Conservation (phyloP, 2,113 vertebrate genomes). For the Amia ocellicauda region DNA sequence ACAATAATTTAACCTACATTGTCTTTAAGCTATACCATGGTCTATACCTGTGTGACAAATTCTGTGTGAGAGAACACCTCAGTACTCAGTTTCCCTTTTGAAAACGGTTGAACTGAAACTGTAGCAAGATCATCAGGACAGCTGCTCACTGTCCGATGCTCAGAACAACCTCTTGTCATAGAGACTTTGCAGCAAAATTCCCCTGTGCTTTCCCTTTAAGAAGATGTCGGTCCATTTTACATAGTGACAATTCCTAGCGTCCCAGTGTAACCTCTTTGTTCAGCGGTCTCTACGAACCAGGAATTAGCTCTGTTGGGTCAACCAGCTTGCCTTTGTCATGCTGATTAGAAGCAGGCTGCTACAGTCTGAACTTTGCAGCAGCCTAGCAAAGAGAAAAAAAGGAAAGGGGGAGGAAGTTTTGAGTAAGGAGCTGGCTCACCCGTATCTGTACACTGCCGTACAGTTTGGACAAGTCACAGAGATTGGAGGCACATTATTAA, state of each 20-base stretch:
- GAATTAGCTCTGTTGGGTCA: slow-evolving; percentile 22
- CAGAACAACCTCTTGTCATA: background rate
- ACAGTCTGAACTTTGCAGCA: background rate
- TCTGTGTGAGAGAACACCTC: too few species aligned
- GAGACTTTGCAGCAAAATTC: background rate
- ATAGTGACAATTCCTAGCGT: slow-evolving; percentile 19
- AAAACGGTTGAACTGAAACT: background rate
- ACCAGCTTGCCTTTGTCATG: slow-evolving; percentile 48
- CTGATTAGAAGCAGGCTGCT: slow-evolving; percentile 25
- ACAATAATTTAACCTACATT: too few species aligned
- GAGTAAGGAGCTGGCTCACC: background rate
- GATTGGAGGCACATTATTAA: slow-evolving; percentile 22
- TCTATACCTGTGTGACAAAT: too few species aligned
- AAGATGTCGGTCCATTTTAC: slow-evolving; percentile 14
- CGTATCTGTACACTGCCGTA: background rate
- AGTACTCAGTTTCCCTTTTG: too few species aligned
- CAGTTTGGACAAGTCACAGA: background rate
- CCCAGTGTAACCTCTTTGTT: slow-evolving; percentile 43
- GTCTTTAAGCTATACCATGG: too few species aligned
- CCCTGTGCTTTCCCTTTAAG: slow-evolving; percentile 17
- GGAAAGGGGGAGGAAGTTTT: slow-evolving; percentile 19
- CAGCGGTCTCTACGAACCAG: slow-evolving; percentile 15
- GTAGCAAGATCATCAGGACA: background rate
- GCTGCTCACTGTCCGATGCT: background rate
- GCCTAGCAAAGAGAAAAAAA: background rate